phyloP scores from a whole-genome alignment of 2,113 vertebrate genomes.

The Anguilla rostrata region DNA sequence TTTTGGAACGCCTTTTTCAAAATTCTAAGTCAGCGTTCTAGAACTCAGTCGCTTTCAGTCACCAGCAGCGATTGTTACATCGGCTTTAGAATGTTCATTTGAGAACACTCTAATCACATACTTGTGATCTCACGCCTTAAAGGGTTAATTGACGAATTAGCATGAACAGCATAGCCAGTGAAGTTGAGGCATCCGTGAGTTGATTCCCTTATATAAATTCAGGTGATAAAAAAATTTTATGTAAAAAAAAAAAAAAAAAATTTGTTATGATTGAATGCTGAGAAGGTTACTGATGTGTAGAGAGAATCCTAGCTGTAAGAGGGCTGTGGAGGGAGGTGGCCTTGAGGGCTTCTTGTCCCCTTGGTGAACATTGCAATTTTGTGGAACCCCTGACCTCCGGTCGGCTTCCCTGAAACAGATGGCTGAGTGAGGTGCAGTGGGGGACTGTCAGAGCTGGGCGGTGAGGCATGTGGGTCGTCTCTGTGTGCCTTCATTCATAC shows the following conservation, averaged over 20 bases:
- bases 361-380: neutral
- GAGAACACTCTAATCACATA: too few species aligned
- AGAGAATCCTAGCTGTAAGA: neutral
- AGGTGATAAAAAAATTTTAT: neutral
- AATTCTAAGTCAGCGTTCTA: too few species aligned
- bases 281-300: neutral
- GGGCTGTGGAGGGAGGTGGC: neutral
- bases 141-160: conserved; percentile 13
- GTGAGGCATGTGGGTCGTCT: neutral
- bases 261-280: conserved; percentile 27
- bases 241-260: too few species aligned
- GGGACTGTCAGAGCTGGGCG: neutral
- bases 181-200: conserved; percentile 32
- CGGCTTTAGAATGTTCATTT: too few species aligned
- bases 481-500: neutral
- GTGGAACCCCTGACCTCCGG: neutral
- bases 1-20: too few species aligned
- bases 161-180: conserved; percentile 1
- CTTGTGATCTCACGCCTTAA: neutral
- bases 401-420: neutral
- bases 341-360: neutral
- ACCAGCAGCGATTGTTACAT: too few species aligned
- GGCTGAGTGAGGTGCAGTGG: neutral
- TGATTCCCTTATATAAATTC: conserved; percentile 49
- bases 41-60: too few species aligned